These are phyloP conservation scores for Bostrychus sinensis DNA, from an alignment of 2,113 vertebrate genomes.

Conservation along the genomic window DNA sequence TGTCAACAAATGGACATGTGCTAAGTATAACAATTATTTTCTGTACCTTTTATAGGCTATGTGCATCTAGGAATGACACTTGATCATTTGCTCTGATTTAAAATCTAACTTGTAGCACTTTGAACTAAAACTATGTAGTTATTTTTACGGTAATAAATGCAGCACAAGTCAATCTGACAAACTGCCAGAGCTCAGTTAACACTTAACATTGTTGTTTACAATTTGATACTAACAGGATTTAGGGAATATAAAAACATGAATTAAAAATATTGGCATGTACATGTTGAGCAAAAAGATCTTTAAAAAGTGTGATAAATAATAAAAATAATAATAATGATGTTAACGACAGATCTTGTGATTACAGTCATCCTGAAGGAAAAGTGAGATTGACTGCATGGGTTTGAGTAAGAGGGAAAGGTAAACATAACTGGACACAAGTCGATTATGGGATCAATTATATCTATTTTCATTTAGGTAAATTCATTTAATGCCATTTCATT, in stretches of 20 bases:
- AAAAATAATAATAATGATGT: conserved; percentile 7
- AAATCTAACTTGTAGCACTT: background rate
- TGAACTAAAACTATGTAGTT: background rate
- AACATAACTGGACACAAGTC: background rate
- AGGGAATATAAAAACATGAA: background rate
- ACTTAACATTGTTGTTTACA: background rate
- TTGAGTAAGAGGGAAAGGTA: background rate
- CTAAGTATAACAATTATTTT: conserved; percentile 8
- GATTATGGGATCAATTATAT: background rate
- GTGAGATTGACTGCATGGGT: background rate
- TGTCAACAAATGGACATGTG: conserved; percentile 28
- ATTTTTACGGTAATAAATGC: background rate
- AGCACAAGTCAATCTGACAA: conserved; percentile 7
- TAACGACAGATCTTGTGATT: conserved; percentile 4
- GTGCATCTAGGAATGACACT: conserved; percentile 20
- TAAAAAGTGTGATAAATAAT: background rate
- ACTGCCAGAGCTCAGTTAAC: conserved; percentile 19
- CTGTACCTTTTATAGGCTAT: background rate
- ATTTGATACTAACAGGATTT: background rate
- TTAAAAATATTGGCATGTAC: background rate
- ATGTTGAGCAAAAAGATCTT: background rate
- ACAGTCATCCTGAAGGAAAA: background rate
- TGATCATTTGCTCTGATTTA: conserved; percentile 7
- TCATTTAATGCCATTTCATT: too few species aligned
- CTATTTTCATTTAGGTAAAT: too few species aligned